Evolutionary conservation across 2,113 vertebrate genomes (phyloP), one percentile per base, ranked within the genome.

Genomic region (Passer montanus): DNA sequence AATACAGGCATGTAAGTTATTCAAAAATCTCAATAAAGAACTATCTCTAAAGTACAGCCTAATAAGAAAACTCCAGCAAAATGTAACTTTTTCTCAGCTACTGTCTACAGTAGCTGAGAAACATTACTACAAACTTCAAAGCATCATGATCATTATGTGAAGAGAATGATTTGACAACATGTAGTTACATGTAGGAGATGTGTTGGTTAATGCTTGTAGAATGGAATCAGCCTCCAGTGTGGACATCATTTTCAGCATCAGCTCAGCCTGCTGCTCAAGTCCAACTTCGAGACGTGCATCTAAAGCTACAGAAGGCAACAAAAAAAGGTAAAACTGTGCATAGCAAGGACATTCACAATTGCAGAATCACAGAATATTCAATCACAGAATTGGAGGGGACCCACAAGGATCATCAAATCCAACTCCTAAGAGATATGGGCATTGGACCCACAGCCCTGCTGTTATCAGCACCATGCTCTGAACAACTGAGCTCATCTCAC

Each of bases 181-280:
- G 59, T 91, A 97, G 88, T 98, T 98, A 99, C 99, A 98, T 97
- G 99, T 97, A 89, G 99, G 99, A 55, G 99, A 99, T 58, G 98
- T 99, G 68, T 99, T 99, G 73, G 99, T 99, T 91, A 99, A 98
- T 17, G 99, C 99, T 90, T 99, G 99, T 41, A 99, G 96, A 96
- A 99, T 99, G 58, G 99, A 99, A 96, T 99, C 99, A 6, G 99
- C 99, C 98, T 99, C 99, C 62, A 99, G 93, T 3, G 99, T 99
- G 44, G 99, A 99, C 99, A 99, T 99, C 99, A 99, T 99, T 97
- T 99, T 99, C 83, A 99, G 97, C 99, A 99, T 99, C 89, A 99
- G 98, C 92, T 99, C 99, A 41, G 99, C 99, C 95, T 99, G 99
- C 89, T 99, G 99, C 93, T 99, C 99, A 88, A 99, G 98, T 67